These are phyloP conservation scores for Nezara viridula DNA, from an alignment of 2,888 invertebrate species.

Conservation along the genomic window DNA sequence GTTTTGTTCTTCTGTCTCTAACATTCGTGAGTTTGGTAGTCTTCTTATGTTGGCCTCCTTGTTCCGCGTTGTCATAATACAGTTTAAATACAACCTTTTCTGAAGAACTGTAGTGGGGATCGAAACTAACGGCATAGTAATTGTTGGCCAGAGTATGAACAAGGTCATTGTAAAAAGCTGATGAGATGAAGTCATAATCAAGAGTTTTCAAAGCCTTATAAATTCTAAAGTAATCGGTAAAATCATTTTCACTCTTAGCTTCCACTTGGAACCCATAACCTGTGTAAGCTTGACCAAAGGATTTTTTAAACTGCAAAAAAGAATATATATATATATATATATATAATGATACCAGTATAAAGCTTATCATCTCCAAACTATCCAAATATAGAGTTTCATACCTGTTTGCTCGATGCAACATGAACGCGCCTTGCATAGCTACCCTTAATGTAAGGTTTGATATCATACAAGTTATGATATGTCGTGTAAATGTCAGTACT, in stretches of 20 bases:
- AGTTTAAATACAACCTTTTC: conserved; percentile 68
- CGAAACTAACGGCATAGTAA: conserved; percentile 72
- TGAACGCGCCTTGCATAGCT: conserved; percentile 63
- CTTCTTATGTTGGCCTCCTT: neutral
- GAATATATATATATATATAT: no score
- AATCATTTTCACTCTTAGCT: conserved; percentile 70
- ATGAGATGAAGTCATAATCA: conserved; percentile 67
- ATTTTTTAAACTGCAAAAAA: conserved; percentile 59
- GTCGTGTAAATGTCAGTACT: conserved; percentile 77
- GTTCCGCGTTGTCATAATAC: neutral
- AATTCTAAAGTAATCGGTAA: conserved; percentile 67
- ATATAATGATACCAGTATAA: neutral
- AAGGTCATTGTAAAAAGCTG: conserved; percentile 67
- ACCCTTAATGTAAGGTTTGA: conserved; percentile 69
- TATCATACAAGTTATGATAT: conserved; percentile 73
- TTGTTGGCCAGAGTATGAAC: conserved; percentile 70
- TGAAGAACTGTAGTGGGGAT: conserved; percentile 71
- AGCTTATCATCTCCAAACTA: neutral
- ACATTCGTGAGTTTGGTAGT: neutral
- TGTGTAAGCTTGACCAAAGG: conserved; percentile 67
- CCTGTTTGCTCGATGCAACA: conserved; percentile 64
- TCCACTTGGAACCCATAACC: conserved; percentile 74
- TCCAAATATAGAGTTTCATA: conserved; percentile 53
- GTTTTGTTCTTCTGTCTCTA: neutral
- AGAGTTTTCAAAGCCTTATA: conserved; percentile 67